Evolutionary conservation across 2,888 invertebrate species (phyloP), one percentile per base, ranked within the genome.

Genomic region (Galerucella nymphaeae): DNA sequence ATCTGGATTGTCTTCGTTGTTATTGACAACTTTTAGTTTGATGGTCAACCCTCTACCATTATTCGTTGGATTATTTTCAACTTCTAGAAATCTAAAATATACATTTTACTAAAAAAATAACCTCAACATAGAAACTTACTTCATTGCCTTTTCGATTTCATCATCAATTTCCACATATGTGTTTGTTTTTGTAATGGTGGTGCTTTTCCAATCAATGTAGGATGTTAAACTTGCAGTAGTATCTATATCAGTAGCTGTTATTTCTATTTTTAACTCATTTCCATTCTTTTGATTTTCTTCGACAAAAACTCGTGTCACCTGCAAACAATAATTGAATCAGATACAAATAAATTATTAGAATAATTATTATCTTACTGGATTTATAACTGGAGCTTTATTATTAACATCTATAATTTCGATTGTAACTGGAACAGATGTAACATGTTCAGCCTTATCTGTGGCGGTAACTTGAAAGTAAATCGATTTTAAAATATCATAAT

Each of bases 321-420:
- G 68, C 63, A 78, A 77, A 63, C 13, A 48, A 14, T 45, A 4
- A 42, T 42, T 42, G 8, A 10, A 42, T 5, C 8, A 42, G 1
- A 42, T 13, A 42, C 42, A 42, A n/a, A 45, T 16, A n/a, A 45
- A 68, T n/a, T 5, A 4, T 30, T 30, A 30, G 23, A 4, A 30
- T 30, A 30, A 3, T 30, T 3, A 30, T 3, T 5, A n/a, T 79
- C 86, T 87, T 85, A 92, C 92, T 88, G 91, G 84, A 72, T 87
- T 84, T 14, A 94, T 88, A 55, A 87, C 88, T 0, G 94, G 94
- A 0, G 91, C 89, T 70, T 92, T 92, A 83, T 94, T 93, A 84
- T 94, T 94, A 58, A 93, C 89, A 84, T 94, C 94, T 8, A 86
- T 79, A 0, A 94, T 87, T 67, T 88, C 87, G 48, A 94, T 90